phyloP scores from a whole-genome alignment of 2,113 vertebrate species.

The Cardinalis cardinalis region DNA sequence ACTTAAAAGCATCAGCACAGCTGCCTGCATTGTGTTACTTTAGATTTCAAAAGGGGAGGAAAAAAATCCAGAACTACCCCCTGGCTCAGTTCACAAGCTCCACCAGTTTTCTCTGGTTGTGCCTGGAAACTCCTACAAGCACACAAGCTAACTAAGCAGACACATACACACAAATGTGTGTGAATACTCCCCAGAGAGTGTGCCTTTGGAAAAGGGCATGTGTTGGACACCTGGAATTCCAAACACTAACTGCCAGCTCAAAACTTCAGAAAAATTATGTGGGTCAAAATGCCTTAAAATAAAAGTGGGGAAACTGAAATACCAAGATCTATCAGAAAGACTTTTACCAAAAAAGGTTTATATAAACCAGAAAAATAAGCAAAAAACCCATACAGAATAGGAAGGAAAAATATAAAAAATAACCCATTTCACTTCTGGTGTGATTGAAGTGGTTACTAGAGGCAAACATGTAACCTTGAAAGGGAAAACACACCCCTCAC shows the following conservation, averaged over 20 bases:
- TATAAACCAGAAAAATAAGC: background rate
- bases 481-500: background rate
- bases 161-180: background rate
- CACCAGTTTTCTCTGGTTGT: background rate
- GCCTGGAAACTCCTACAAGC: background rate
- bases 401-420: background rate
- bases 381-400: background rate
- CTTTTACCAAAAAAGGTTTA: background rate
- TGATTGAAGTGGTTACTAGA: background rate
- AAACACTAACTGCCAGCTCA: background rate
- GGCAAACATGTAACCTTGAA: background rate
- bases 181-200: background rate
- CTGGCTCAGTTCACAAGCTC: background rate
- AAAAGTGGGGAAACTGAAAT: background rate
- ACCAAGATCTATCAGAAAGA: background rate
- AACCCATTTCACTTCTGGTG: background rate
- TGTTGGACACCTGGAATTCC: background rate
- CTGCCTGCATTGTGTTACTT: background rate
- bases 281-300: background rate
- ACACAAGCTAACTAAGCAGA: background rate
- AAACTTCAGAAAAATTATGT: background rate
- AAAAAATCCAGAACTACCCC: background rate
- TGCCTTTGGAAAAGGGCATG: background rate
- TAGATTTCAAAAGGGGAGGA: background rate
- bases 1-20: constrained; percentile 32